These are phyloP conservation scores for Amblyopsis rosae DNA, from an alignment of 2,113 vertebrate genomes.

Conservation along the genomic window DNA sequence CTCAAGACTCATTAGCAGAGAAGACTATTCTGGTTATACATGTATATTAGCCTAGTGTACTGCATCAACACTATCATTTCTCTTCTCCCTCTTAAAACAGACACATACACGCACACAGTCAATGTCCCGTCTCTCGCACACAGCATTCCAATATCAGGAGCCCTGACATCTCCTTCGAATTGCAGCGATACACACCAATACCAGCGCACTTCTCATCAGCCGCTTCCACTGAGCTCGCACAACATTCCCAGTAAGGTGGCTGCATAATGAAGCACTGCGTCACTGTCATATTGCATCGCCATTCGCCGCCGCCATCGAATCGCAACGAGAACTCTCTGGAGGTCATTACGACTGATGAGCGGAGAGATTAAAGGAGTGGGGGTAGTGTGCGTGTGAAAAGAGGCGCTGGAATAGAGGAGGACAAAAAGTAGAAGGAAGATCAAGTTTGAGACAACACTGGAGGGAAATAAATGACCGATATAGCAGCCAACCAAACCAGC, in stretches of 20 bases:
- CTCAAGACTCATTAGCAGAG: conserved; percentile 19
- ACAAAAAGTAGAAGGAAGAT: conserved; percentile 30
- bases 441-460: conserved; percentile 6
- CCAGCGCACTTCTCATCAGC: neutral
- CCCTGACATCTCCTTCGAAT: conserved; percentile 41
- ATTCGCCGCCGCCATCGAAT: conserved; percentile 26
- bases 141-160: conserved; percentile 31
- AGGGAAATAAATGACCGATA: conserved; percentile 4
- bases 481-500: conserved; percentile 1
- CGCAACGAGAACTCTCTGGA: conserved; percentile 48
- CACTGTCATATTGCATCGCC: conserved; percentile 50
- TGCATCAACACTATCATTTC: conserved; percentile 16
- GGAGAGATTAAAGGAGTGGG: conserved; percentile 3
- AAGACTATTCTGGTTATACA: conserved; percentile 26
- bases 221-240: conserved; percentile 27
- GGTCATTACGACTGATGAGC: conserved; percentile 54
- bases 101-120: conserved; percentile 25
- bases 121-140: conserved; percentile 31
- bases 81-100: conserved; percentile 20
- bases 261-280: conserved; percentile 57
- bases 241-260: conserved; percentile 53
- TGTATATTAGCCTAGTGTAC: conserved; percentile 18
- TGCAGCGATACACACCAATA: conserved; percentile 1
- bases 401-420: conserved; percentile 44
- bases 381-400: conserved; percentile 4